Evolutionary conservation across 2,797 vertebrate genomes (phyloP), one percentile per base, ranked within the genome.

Genomic region (Helarctos malayanus): DNA sequence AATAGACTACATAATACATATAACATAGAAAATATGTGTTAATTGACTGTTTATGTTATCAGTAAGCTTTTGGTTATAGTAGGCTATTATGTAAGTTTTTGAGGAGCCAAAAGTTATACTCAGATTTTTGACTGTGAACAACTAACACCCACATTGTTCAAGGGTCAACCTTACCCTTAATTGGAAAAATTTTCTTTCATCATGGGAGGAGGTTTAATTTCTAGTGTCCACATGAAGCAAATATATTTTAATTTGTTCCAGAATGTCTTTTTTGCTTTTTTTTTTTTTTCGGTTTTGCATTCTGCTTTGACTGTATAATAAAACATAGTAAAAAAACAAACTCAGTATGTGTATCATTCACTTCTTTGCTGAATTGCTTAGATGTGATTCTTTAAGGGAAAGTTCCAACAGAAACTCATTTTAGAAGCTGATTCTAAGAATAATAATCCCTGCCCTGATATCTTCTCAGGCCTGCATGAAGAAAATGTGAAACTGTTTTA

Each of bases 401-500:
- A 11, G 29, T 27, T 87, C 52, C n/a, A 69, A 69, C 4, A 69
- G 47, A 18, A 92, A 45, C 52, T 88, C 69, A 91, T 61, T 92
- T 95, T 89, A 90, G 71, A 95, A 68, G 65, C 19, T 9, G 10
- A 68, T 80, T 93, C 35, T 35, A 56, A 81, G 82, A 90, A 89
- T 56, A 61, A 61, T 57, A 57, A 52, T 71, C 27, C 10, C 19
- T 96, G 41, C 52, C 19, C 45, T 63, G 14, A 45, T 57, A 13
- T 65, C 65, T 19, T 91, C 11, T 96, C 25, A 38, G 29, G 52
- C n/a, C 2, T 65, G 15, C 18, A 18, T 63, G 61, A 49, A 16
- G 61, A 86, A 95, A 94, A 95, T 87, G 38, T 95, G 79, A 94
- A 94, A 90, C 81, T 81, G 21, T 12, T 78, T 88, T 78, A 75